A percentile compares a stretch with the other conserved stretches of the same genome.
Evolutionary conservation across 2,888 invertebrate genomes (phyloP).

Genomic region (Melieria picta): DNA sequence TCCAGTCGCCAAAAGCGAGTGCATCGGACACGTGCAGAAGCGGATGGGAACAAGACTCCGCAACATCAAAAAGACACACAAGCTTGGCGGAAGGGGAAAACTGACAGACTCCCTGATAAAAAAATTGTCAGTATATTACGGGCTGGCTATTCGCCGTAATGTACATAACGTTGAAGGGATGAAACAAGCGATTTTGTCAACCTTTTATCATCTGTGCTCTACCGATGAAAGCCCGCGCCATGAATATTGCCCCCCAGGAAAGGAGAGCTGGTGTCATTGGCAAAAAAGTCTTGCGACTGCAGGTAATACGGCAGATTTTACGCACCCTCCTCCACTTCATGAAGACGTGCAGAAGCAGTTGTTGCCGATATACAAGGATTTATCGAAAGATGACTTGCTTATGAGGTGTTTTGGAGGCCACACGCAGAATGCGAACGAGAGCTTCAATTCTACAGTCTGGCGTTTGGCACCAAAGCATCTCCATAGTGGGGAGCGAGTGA

Average conservation of each 20-base stretch:
- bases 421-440: conserved; percentile 6
- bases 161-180: background rate
- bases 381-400: background rate
- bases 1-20: background rate
- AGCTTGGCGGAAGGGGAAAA: background rate
- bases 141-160: background rate
- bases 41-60: background rate
- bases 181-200: background rate
- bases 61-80: background rate
- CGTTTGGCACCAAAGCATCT: conserved; percentile 2
- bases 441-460: conserved; percentile 5
- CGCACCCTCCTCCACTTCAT: background rate
- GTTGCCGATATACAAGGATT: background rate
- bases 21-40: conserved; percentile 9
- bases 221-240: background rate
- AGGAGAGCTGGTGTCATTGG: no score
- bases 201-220: background rate
- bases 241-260: background rate
- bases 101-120: background rate
- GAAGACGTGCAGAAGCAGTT: background rate
- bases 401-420: conserved; percentile 1
- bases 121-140: background rate
- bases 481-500: no score
- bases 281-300: no score
- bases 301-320: no score